A percentile compares a stretch with the other conserved stretches of the same genome.
Evolutionary conservation across 2,888 invertebrate genomes (phyloP).

Genomic region (Melanargia galathea): DNA sequence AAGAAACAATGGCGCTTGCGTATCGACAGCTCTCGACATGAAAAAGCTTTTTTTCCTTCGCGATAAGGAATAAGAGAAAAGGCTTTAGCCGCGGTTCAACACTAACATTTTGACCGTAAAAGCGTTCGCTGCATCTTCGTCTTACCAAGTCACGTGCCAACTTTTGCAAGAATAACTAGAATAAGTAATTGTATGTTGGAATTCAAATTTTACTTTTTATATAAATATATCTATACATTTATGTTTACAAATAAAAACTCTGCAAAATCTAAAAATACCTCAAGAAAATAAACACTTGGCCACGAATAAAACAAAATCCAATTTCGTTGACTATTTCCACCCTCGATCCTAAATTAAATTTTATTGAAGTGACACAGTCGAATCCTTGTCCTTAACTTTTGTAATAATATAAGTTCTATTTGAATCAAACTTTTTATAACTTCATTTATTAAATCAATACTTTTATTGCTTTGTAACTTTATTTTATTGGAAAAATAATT

Average conservation of each 20-base stretch:
- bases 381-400: conserved; percentile 19
- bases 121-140: conserved; percentile 48
- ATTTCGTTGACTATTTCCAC: conserved; percentile 16
- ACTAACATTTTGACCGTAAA: conserved; percentile 60
- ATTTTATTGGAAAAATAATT: neutral
- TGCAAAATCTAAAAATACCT: neutral
- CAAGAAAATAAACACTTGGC: neutral
- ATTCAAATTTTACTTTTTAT: no score
- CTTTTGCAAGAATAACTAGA: neutral
- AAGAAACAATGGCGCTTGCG: conserved; percentile 70
- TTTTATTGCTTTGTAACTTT: neutral
- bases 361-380: conserved; percentile 13
- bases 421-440: conserved; percentile 6
- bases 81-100: conserved; percentile 50
- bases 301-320: conserved; percentile 15
- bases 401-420: conserved; percentile 14
- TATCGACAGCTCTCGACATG: conserved; percentile 75
- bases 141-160: conserved; percentile 26
- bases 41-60: conserved; percentile 75
- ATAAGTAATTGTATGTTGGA: neutral
- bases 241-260: no score
- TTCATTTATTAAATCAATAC: neutral
- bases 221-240: no score
- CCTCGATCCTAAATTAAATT: conserved; percentile 18
- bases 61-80: conserved; percentile 66